phyloP scores from a whole-genome alignment of 1,140 invertebrate species.

The Cydia pomonella region DNA sequence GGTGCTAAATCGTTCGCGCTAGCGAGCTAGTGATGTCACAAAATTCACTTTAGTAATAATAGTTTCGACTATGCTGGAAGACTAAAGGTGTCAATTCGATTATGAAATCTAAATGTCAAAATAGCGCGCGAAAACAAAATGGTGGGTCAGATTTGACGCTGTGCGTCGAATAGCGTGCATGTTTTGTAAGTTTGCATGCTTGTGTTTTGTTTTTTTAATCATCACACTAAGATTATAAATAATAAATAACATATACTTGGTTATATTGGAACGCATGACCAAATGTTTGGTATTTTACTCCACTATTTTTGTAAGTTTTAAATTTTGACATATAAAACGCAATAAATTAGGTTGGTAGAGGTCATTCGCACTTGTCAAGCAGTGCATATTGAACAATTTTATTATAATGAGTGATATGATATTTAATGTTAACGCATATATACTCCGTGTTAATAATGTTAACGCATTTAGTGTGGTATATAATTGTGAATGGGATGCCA shows the following conservation, averaged over 20 bases:
- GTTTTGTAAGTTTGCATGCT: conserved; percentile 3
- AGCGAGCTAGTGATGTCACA: neutral
- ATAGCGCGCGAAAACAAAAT: neutral
- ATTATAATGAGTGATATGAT: conserved; percentile 50
- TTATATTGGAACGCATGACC: conserved; percentile 2
- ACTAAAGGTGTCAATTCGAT: neutral
- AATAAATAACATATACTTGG: neutral
- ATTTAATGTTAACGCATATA: conserved; percentile 46
- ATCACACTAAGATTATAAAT: neutral
- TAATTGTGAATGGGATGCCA: conserved; percentile 69
- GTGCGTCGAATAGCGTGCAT: neutral
- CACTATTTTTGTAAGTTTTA: conserved; percentile 3
- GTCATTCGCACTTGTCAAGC: conserved; percentile 45
- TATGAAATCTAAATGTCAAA: neutral
- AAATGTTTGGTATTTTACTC: conserved; percentile 28
- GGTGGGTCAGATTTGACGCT: neutral
- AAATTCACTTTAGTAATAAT: neutral
- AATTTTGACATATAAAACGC: neutral
- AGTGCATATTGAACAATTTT: conserved; percentile 58
- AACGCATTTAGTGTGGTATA: conserved; percentile 61
- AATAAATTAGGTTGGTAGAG: neutral
- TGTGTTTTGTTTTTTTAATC: neutral
- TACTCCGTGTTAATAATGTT: conserved; percentile 64
- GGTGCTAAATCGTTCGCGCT: neutral
- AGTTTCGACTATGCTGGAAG: neutral